Conservation (phyloP, 2,113 vertebrate species). For the Donacobius atricapilla region DNA sequence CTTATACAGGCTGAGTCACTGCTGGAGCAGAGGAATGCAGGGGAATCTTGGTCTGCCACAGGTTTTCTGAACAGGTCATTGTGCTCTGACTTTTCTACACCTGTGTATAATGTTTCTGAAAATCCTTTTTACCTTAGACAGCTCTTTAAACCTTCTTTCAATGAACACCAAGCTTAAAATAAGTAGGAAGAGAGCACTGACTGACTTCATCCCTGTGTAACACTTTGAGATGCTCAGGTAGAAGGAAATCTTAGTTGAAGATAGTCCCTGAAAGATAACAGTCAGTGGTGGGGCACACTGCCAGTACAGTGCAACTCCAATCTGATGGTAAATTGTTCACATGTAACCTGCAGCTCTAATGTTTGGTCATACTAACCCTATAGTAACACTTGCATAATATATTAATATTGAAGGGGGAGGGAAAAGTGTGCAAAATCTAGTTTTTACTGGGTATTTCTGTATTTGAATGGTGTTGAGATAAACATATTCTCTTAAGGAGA, state of each 20-base stretch:
- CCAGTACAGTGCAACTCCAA: rapidly evolving
- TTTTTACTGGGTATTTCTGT: background rate
- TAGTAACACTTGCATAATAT: background rate
- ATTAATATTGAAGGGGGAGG: background rate
- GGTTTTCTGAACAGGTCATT: background rate
- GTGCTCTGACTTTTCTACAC: background rate
- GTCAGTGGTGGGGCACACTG: background rate
- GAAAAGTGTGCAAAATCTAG: background rate
- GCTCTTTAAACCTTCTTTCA: background rate
- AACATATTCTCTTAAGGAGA: background rate
- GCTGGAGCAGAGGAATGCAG: background rate
- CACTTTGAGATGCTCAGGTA: background rate
- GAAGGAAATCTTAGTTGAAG: background rate
- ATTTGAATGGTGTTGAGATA: background rate
- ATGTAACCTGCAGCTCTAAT: background rate
- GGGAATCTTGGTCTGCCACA: too few relatives aligned
- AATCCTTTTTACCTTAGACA: background rate
- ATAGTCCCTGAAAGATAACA: background rate
- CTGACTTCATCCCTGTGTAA: background rate
- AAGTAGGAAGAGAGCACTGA: background rate
- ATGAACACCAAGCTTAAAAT: background rate
- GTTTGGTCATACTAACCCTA: background rate
- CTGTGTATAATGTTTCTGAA: background rate
- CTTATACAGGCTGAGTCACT: background rate
- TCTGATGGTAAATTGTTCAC: background rate